Percentiles rank a stretch among this genome's conserved stretches.
These are phyloP conservation scores for Pygocentrus nattereri DNA, from an alignment of 2,797 vertebrate genomes.

Conservation along the genomic window DNA sequence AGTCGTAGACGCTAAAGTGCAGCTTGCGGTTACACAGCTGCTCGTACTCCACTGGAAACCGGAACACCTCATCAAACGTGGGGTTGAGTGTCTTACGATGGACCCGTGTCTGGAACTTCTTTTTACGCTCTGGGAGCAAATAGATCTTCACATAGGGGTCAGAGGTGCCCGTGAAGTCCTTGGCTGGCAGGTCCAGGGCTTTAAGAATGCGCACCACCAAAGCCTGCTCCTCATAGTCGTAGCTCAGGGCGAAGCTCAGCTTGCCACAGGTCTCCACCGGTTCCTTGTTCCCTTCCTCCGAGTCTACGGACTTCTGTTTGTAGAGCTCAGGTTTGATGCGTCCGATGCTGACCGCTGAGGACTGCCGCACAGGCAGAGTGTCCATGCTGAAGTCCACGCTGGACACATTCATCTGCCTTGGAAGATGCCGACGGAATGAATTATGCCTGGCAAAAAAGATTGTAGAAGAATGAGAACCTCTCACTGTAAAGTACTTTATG, in stretches of 20 bases:
- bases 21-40: slow-evolving; percentile 94
- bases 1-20: slow-evolving; percentile 98
- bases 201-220: slow-evolving; percentile 92
- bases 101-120: slow-evolving; percentile 97
- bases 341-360: slow-evolving; percentile 91
- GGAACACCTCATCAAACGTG: slow-evolving; percentile 92
- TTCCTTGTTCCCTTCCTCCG: slow-evolving; percentile 85
- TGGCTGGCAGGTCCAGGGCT: slow-evolving; percentile 95
- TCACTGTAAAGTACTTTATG: background rate
- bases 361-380: slow-evolving; percentile 88
- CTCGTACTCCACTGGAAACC: slow-evolving; percentile 92
- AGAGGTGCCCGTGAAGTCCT: slow-evolving; percentile 96
- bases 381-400: slow-evolving; percentile 96
- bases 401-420: slow-evolving; percentile 96
- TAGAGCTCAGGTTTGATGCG: slow-evolving; percentile 98
- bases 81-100: slow-evolving; percentile 98
- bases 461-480: background rate
- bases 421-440: slow-evolving; percentile 95
- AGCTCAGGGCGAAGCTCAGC: slow-evolving; percentile 91
- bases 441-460: slow-evolving; percentile 86
- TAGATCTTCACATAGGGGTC: slow-evolving; percentile 99
- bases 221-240: slow-evolving; percentile 94
- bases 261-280: slow-evolving; percentile 92
- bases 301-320: slow-evolving; percentile 98
- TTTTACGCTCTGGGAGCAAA: slow-evolving; percentile 96